These are phyloP conservation scores for Reticulitermes speratus DNA, from an alignment of 1,140 invertebrate species.

Conservation along the genomic window DNA sequence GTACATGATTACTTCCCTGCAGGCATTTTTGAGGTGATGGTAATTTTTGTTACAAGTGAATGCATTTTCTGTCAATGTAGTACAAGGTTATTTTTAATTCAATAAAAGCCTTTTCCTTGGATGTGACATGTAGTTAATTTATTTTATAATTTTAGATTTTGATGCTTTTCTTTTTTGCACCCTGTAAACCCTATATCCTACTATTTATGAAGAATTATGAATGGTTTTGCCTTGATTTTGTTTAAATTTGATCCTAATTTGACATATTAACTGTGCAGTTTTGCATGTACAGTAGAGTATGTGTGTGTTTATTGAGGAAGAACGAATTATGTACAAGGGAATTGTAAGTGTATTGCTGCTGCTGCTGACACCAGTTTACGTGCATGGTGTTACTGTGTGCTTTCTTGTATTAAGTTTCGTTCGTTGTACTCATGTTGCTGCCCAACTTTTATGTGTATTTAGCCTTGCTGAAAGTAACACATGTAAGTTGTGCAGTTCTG, in stretches of 20 bases:
- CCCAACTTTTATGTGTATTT: not conserved
- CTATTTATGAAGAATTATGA: not conserved
- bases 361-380: not conserved
- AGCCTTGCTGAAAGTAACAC: not conserved
- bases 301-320: not conserved
- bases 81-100: constrained; percentile 21
- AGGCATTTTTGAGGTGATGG: constrained; percentile 3
- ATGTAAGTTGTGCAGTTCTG: not conserved
- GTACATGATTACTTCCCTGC: not conserved
- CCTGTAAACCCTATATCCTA: not conserved
- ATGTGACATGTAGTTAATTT: constrained; percentile 26
- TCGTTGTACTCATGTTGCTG: not conserved
- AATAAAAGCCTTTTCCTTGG: constrained; percentile 28
- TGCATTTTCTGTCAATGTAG: constrained; percentile 25
- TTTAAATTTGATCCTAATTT: not conserved
- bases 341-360: not conserved
- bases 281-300: not conserved
- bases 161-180: not conserved
- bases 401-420: not conserved
- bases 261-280: constrained; percentile 8
- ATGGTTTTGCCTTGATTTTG: constrained; percentile 9
- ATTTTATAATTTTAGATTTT: constrained; percentile 25
- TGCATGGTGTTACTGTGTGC: not conserved
- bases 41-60: constrained; percentile 11
- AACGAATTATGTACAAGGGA: not conserved